These are phyloP conservation scores for Operophtera brumata DNA, from an alignment of 2,888 invertebrate genomes.

Conservation along the genomic window DNA sequence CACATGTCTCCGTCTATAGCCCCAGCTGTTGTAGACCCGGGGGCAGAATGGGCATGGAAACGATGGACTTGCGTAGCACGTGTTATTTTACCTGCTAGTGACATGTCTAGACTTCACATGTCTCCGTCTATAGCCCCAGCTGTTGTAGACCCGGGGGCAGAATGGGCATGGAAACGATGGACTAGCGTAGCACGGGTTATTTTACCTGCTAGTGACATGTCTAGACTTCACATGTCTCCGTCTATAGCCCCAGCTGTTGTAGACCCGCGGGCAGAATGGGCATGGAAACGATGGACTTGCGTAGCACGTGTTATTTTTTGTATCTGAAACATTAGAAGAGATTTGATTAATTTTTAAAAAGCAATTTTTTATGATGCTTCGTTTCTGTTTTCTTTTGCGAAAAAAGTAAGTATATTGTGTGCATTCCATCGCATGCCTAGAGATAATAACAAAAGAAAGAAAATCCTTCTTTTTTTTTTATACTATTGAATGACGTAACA, in stretches of 20 bases:
- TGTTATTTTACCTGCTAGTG: slow-evolving; percentile 53
- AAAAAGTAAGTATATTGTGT: too few species aligned
- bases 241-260: slow-evolving; percentile 84
- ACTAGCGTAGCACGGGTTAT: slow-evolving; percentile 60
- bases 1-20: slow-evolving; percentile 82
- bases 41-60: slow-evolving; percentile 84
- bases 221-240: slow-evolving; percentile 83
- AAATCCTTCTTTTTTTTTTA: too few species aligned
- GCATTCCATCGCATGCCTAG: too few species aligned
- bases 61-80: slow-evolving; percentile 72
- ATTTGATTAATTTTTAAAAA: background rate
- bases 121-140: slow-evolving; percentile 83
- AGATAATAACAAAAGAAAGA: too few species aligned
- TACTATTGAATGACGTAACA: too few species aligned
- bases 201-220: slow-evolving; percentile 76
- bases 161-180: slow-evolving; percentile 83
- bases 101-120: slow-evolving; percentile 83
- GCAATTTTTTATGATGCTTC: too few species aligned
- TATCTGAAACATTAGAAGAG: slow-evolving; percentile 49
- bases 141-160: slow-evolving; percentile 82
- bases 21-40: slow-evolving; percentile 83
- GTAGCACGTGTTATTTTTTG: slow-evolving; percentile 56
- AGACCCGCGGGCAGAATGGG: slow-evolving; percentile 82
- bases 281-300: slow-evolving; percentile 81
- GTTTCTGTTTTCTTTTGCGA: too few species aligned